These are phyloP conservation scores for Pituophis catenifer DNA, from an alignment of 2,113 vertebrate genomes.

Conservation along the genomic window DNA sequence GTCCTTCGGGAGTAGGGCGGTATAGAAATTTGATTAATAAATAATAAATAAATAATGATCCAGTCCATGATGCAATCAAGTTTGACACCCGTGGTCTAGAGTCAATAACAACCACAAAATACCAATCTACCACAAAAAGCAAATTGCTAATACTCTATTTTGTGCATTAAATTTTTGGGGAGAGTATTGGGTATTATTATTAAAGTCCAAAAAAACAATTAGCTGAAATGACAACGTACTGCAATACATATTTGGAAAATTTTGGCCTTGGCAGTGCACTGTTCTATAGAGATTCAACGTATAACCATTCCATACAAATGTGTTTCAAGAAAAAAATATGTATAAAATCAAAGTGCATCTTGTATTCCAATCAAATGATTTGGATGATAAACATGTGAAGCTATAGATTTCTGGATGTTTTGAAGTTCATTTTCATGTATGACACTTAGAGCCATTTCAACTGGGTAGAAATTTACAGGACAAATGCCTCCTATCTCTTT, in stretches of 20 bases:
- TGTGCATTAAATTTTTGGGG: constrained; percentile 52
- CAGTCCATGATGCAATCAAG: no score
- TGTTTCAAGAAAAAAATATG: background rate
- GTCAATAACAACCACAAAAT: background rate
- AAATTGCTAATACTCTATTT: constrained; percentile 28
- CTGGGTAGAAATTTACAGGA: background rate
- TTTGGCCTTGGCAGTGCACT: background rate
- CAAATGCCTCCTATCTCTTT: background rate
- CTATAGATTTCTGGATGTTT: background rate
- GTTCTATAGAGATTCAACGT: background rate
- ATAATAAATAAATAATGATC: no score
- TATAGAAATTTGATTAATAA: no score
- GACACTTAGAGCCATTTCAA: background rate
- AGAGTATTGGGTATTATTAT: constrained; percentile 34
- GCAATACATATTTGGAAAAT: background rate
- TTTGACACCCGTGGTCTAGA: background rate
- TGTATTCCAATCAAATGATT: background rate
- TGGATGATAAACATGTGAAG: background rate
- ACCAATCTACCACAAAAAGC: background rate
- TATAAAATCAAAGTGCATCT: background rate
- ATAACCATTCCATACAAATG: background rate
- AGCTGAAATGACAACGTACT: background rate
- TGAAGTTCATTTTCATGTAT: background rate
- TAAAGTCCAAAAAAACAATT: constrained; percentile 18
- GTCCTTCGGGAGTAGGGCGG: no score